Conservation (phyloP, 2,113 vertebrate species). For the Aptenodytes forsteri region DNA sequence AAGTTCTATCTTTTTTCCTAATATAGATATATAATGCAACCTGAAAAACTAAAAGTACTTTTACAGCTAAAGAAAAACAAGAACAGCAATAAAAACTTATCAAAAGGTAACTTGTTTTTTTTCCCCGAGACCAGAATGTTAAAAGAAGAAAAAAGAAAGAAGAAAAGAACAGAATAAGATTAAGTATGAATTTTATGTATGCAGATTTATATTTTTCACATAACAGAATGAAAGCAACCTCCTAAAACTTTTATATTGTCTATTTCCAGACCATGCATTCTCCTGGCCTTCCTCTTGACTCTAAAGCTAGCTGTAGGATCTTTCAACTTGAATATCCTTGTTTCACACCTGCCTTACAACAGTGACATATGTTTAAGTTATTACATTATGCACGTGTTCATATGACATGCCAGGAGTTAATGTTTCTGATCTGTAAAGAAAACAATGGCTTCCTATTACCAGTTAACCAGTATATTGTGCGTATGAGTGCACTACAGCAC, state of each 20-base stretch:
- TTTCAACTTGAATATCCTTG: background rate
- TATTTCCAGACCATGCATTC: background rate
- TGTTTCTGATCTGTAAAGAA: slow-evolving; percentile 29
- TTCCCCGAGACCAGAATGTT: background rate
- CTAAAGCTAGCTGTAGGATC: background rate
- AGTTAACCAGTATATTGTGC: background rate
- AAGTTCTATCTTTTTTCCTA: background rate
- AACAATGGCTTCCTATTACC: slow-evolving; percentile 29
- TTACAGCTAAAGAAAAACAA: background rate
- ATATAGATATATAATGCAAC: background rate
- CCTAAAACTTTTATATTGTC: background rate
- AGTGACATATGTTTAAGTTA: background rate
- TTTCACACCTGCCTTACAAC: slow-evolving; percentile 23
- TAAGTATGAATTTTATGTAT: background rate
- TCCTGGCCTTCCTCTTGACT: background rate
- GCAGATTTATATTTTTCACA: background rate
- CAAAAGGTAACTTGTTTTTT: background rate
- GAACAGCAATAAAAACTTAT: background rate
- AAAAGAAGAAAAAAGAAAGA: background rate
- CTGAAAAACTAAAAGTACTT: background rate
- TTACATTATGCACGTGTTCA: background rate
- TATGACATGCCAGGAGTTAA: background rate
- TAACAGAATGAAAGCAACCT: background rate
- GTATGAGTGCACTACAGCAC: background rate
- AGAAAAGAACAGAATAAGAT: background rate